phyloP scores from a whole-genome alignment of 1,140 invertebrate species.

The Drosophila jambulina region DNA sequence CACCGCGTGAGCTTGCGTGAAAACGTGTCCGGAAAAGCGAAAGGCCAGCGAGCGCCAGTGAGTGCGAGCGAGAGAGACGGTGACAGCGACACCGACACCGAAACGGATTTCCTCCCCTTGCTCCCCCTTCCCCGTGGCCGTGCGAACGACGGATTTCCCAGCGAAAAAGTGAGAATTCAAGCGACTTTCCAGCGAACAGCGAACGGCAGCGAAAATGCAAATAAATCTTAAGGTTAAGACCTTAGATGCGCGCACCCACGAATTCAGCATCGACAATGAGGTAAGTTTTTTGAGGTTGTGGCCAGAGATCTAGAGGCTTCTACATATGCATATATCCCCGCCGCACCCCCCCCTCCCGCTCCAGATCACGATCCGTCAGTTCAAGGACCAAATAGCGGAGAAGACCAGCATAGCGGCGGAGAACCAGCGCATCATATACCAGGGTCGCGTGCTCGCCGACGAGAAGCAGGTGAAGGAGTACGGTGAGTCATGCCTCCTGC shows the following conservation, averaged over 20 bases:
- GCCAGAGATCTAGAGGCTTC: slow-evolving; percentile 31
- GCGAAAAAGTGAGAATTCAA: slow-evolving; percentile 51
- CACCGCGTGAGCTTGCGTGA: background rate
- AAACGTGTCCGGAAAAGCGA: slow-evolving; percentile 35
- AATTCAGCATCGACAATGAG: slow-evolving; percentile 93
- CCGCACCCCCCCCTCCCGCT: background rate
- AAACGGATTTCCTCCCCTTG: slow-evolving; percentile 45
- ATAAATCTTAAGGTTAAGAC: slow-evolving; percentile 96
- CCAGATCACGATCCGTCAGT: slow-evolving; percentile 93
- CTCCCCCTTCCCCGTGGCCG: slow-evolving; percentile 11
- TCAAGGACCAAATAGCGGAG: slow-evolving; percentile 94
- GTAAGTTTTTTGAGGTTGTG: slow-evolving; percentile 87
- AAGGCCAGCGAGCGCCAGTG: slow-evolving; percentile 17
- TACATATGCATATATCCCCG: background rate
- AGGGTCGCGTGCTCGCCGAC: slow-evolving; percentile 95
- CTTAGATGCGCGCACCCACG: slow-evolving; percentile 95
- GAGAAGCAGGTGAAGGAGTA: slow-evolving; percentile 95
- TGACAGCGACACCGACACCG: slow-evolving; percentile 57
- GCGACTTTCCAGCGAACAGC: slow-evolving; percentile 43
- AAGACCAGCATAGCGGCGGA: slow-evolving; percentile 91
- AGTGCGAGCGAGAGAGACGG: slow-evolving; percentile 30
- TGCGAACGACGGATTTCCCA: slow-evolving; percentile 24
- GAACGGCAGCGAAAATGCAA: slow-evolving; percentile 86
- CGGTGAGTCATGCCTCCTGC: slow-evolving; percentile 87
- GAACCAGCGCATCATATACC: slow-evolving; percentile 95